These are phyloP conservation scores for Glossophaga mutica DNA, from an alignment of 2,797 vertebrate species.

Conservation along the genomic window DNA sequence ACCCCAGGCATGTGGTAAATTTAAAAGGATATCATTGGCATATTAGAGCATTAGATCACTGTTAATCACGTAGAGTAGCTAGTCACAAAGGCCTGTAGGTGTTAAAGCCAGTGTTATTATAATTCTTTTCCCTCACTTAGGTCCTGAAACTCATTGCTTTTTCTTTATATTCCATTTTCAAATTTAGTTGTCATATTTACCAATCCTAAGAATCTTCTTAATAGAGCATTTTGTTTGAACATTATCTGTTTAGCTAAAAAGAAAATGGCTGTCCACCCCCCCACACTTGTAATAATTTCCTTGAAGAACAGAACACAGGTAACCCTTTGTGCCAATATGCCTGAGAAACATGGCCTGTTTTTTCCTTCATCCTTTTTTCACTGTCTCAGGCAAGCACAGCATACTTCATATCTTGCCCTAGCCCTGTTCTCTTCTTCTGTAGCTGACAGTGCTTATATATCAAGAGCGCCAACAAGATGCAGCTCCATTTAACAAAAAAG, in stretches of 20 bases:
- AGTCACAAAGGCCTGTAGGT: constrained; percentile 35
- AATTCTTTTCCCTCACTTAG: neutral
- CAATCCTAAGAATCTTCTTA: constrained; percentile 43
- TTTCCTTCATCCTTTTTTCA: constrained; percentile 61
- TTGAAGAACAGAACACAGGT: constrained; percentile 58
- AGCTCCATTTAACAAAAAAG: constrained; percentile 77
- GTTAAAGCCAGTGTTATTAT: constrained; percentile 34
- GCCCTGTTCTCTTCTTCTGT: constrained; percentile 72
- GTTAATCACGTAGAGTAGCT: neutral
- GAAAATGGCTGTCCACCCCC: constrained; percentile 43
- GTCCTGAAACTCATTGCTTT: constrained; percentile 40
- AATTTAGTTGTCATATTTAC: constrained; percentile 64
- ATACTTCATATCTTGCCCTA: constrained; percentile 69
- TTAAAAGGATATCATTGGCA: constrained; percentile 39
- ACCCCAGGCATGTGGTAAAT: constrained; percentile 8
- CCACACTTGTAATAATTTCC: constrained; percentile 57
- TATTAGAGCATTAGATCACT: constrained; percentile 7
- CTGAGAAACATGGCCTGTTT: constrained; percentile 61
- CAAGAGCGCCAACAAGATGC: constrained; percentile 74
- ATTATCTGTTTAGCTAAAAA: constrained; percentile 62
- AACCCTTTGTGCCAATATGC: constrained; percentile 59
- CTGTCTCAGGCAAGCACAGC: constrained; percentile 65
- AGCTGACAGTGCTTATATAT: constrained; percentile 77
- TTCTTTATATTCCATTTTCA: constrained; percentile 50
- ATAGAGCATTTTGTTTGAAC: constrained; percentile 55